Evolutionary conservation across 2,113 vertebrate species (phyloP), one percentile per base, ranked within the genome.

Genomic region (Hemichromis elongatus): DNA sequence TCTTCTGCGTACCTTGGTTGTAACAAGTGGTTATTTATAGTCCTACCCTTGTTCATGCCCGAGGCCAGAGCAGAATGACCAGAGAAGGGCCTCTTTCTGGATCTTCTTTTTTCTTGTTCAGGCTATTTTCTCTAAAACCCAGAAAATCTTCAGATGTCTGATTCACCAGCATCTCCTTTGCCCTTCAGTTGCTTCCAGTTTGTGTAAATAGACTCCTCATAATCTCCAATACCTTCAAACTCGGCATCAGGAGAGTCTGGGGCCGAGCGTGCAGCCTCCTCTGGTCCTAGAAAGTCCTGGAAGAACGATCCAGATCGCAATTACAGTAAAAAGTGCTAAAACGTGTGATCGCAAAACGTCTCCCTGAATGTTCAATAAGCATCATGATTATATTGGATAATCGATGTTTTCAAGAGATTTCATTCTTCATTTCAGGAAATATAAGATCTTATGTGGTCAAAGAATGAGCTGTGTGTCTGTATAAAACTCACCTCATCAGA

Each of bases 201-300:
- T 0, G 97, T 92, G 0, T 96, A 95, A 86, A 98, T 94, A 2
- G 95, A 93, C 12, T 98, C 97, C 91, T 98, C 97, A 0, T 98
- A 98, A 94, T 98, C 97, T 0, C 97, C 97, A 5, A 96, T 86
- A 0, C 96, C 97, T 81, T 98, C 97, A 1, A 98, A 98, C 93
- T 98, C 97, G 0, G 86, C 21, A 0, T 98, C 97, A 3, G 90
- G 96, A 28, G 86, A 89, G 4, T 90, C 89, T 0, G 84, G 16
- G 10, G 84, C 50, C 8, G 24, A 30, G 24, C 16, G 33, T 33
- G 77, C 91, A 33, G 82, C 87, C 87, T 89, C 88, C 37, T 92
- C 88, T 61, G 86, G 28, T 40, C 84, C 92, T 50, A 90, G 53
- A 77, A 93, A 94, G 53, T 89, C 90, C 93, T 94, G 33, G 1